A percentile compares a stretch with the other conserved stretches of the same genome.
phyloP scores from a whole-genome alignment of 2,888 invertebrate genomes.

The Lepidonotus clava region DNA sequence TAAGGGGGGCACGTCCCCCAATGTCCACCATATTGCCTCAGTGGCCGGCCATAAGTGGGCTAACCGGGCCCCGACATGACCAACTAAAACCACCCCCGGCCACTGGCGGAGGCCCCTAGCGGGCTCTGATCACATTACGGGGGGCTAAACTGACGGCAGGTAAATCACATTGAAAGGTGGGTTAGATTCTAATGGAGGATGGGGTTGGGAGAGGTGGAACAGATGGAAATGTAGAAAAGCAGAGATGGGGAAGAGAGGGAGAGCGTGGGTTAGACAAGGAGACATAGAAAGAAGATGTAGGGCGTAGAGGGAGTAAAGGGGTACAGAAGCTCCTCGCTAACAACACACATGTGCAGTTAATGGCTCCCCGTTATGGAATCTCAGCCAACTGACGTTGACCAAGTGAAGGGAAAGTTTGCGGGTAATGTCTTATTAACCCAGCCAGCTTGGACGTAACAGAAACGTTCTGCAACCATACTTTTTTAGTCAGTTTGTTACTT shows the following conservation, averaged over 20 bases:
- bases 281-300: too few relatives aligned
- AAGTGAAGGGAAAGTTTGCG: too few relatives aligned
- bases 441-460: too few relatives aligned
- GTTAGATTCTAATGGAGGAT: slow-evolving; percentile 35
- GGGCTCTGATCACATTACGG: slow-evolving; percentile 22
- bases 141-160: neutral
- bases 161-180: neutral
- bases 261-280: too few relatives aligned
- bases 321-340: neutral
- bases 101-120: neutral
- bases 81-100: neutral
- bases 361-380: too few relatives aligned
- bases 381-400: too few relatives aligned
- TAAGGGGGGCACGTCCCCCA: neutral
- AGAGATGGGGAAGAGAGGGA: neutral
- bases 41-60: neutral
- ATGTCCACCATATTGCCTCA: slow-evolving; percentile 49
- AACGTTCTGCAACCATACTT: too few relatives aligned
- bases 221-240: neutral
- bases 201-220: too few relatives aligned
- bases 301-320: too few relatives aligned
- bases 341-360: neutral
- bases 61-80: slow-evolving; percentile 7
- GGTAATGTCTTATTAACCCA: too few relatives aligned
- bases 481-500: too few relatives aligned